Percentiles rank a stretch among this genome's conserved stretches.
Conservation (phyloP, 2,888 invertebrate species). For the Parochlus steinenii region DNA sequence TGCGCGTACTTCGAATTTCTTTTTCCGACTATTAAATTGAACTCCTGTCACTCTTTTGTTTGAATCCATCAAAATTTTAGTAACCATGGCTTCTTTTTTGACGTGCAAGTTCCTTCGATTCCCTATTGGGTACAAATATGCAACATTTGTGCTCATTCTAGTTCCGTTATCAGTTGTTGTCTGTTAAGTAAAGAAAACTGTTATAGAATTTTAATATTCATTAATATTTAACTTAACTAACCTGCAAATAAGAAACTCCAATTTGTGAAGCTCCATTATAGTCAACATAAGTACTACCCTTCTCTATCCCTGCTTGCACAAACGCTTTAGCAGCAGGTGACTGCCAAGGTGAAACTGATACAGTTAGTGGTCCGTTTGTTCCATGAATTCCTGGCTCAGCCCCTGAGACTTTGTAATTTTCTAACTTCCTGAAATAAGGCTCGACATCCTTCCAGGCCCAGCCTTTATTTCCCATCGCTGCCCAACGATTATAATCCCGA, state of each 20-base stretch:
- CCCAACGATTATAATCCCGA: slow-evolving; percentile 54
- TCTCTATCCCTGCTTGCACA: slow-evolving; percentile 42
- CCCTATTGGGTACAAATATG: slow-evolving; percentile 39
- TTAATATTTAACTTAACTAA: too few species aligned
- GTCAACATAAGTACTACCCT: slow-evolving; percentile 50
- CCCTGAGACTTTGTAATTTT: slow-evolving; percentile 43
- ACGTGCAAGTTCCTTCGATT: slow-evolving; percentile 44
- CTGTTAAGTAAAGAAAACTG: slow-evolving; percentile 59
- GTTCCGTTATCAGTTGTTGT: slow-evolving; percentile 43
- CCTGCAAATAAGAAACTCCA: slow-evolving; percentile 50
- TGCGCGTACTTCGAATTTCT: slow-evolving; percentile 37
- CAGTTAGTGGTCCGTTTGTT: slow-evolving; percentile 40
- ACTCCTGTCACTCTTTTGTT: slow-evolving; percentile 42
- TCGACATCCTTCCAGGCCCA: slow-evolving; percentile 51
- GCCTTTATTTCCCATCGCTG: slow-evolving; percentile 47
- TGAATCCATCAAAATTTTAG: slow-evolving; percentile 40
- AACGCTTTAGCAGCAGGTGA: slow-evolving; percentile 36
- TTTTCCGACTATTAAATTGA: slow-evolving; percentile 36
- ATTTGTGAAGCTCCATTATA: slow-evolving; percentile 46
- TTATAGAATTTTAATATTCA: too few species aligned
- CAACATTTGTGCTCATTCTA: slow-evolving; percentile 39
- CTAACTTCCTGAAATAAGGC: slow-evolving; percentile 43
- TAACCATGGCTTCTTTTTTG: slow-evolving; percentile 41
- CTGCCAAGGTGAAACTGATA: slow-evolving; percentile 40
- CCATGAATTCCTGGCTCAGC: slow-evolving; percentile 37